These are phyloP conservation scores for Neomorphus geoffroyi DNA, from an alignment of 2,797 vertebrate genomes.

Conservation along the genomic window DNA sequence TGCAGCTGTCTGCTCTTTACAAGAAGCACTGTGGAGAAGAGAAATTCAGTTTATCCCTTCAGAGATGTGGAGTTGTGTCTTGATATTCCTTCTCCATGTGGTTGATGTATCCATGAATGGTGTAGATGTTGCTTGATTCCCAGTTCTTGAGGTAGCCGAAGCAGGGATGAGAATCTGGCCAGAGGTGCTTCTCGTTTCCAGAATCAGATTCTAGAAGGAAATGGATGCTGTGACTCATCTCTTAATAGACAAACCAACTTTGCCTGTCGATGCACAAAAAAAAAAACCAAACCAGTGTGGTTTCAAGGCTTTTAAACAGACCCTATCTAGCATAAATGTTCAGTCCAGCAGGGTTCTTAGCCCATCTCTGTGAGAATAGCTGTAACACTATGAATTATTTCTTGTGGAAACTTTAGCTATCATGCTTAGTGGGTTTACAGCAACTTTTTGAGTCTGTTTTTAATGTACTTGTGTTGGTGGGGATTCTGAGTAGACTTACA, in stretches of 20 bases:
- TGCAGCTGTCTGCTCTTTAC: not conserved
- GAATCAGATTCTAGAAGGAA: not conserved
- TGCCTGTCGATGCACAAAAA: not conserved
- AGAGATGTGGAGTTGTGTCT: not conserved
- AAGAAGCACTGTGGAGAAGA: not conserved
- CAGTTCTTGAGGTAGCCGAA: not conserved
- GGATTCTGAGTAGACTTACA: conserved; percentile 46
- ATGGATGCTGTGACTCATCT: not conserved
- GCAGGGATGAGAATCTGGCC: not conserved
- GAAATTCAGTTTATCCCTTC: not conserved
- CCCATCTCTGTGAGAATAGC: not conserved
- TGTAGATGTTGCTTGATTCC: not conserved
- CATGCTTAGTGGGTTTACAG: conserved; percentile 22
- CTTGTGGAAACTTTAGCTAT: conserved; percentile 26
- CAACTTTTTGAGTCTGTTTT: conserved; percentile 26
- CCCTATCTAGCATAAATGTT: not conserved
- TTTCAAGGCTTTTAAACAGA: not conserved
- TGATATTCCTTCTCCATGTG: not conserved
- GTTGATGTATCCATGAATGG: not conserved
- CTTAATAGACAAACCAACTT: not conserved
- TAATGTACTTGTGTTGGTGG: conserved; percentile 49
- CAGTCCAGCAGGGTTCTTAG: not conserved
- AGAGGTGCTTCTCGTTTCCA: not conserved
- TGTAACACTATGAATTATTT: not conserved
- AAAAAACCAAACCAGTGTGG: fast-evolving